A percentile compares a stretch with the other conserved stretches of the same genome.
Evolutionary conservation across 2,113 vertebrate species (phyloP).

Genomic region (Hippocampus zosterae): DNA sequence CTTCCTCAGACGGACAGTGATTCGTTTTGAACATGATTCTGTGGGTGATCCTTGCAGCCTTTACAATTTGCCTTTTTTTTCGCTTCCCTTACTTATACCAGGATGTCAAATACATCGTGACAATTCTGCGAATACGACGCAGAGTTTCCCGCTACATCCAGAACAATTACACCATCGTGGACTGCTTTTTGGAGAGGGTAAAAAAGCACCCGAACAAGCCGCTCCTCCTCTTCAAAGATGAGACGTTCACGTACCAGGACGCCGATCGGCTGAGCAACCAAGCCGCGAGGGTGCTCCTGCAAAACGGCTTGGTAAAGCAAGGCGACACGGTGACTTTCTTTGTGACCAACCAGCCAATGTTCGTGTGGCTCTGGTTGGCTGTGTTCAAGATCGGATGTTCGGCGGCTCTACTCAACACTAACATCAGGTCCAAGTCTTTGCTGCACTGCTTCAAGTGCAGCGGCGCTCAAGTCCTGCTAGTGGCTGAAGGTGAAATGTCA

Average conservation of each 20-base stretch:
- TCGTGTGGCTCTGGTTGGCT: conserved; percentile 69
- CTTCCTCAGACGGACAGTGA: not conserved
- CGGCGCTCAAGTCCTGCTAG: conserved; percentile 63
- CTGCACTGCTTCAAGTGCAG: conserved; percentile 70
- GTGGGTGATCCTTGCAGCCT: not conserved
- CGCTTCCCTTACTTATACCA: conserved; percentile 46
- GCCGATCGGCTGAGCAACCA: conserved; percentile 66
- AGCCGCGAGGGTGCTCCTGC: conserved; percentile 47
- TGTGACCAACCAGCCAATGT: conserved; percentile 69
- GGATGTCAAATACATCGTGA: conserved; percentile 33
- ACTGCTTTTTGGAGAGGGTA: conserved; percentile 59
- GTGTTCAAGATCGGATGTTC: conserved; percentile 71
- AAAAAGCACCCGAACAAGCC: conserved; percentile 56
- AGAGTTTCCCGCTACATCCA: not conserved
- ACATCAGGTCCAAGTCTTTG: conserved; percentile 71
- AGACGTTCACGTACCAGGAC: conserved; percentile 61
- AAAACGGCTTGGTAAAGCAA: conserved; percentile 24
- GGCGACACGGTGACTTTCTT: conserved; percentile 70
- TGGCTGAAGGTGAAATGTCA: conserved; percentile 2
- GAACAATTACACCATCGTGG: conserved; percentile 52
- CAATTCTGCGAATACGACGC: accelerated
- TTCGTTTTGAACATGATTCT: conserved; percentile 8
- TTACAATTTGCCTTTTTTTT: not conserved
- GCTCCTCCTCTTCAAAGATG: conserved; percentile 61
- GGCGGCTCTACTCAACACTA: conserved; percentile 70